Evolutionary conservation across 2,797 vertebrate genomes (phyloP).

Genomic region (Rhodeus uyekii): DNA sequence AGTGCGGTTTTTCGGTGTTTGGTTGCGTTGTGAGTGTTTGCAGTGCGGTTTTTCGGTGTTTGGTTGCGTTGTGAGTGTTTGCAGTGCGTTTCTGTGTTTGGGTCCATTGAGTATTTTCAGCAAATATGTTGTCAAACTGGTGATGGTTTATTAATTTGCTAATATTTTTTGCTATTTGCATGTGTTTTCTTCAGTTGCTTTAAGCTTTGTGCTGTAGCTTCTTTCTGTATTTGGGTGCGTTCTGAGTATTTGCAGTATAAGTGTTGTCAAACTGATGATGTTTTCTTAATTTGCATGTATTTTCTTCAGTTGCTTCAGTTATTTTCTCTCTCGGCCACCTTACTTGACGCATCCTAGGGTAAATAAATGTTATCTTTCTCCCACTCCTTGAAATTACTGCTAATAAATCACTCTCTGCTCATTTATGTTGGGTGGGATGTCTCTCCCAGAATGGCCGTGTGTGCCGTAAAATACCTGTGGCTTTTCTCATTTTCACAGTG

Average conservation of each 20-base stretch:
- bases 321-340: neutral
- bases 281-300: neutral
- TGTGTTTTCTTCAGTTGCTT: too few species aligned
- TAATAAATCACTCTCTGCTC: neutral
- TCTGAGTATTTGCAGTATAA: neutral
- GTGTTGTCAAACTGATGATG: neutral
- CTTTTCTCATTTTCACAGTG: slow-evolving; percentile 49
- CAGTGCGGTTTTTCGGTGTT: fast-evolving
- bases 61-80: too few species aligned
- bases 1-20: too few species aligned
- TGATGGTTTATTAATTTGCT: too few species aligned
- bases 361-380: slow-evolving; percentile 13
- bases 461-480: slow-evolving; percentile 13
- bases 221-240: neutral
- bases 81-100: too few species aligned
- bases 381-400: neutral
- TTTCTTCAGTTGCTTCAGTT: neutral
- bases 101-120: too few species aligned
- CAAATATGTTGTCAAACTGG: too few species aligned
- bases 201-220: too few species aligned
- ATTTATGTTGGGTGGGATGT: neutral
- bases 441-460: neutral
- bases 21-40: too few species aligned
- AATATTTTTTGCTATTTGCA: too few species aligned
- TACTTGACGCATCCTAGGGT: neutral